Evolutionary conservation across 2,797 vertebrate genomes (phyloP).

Genomic region (Enteromius fasciolatus): DNA sequence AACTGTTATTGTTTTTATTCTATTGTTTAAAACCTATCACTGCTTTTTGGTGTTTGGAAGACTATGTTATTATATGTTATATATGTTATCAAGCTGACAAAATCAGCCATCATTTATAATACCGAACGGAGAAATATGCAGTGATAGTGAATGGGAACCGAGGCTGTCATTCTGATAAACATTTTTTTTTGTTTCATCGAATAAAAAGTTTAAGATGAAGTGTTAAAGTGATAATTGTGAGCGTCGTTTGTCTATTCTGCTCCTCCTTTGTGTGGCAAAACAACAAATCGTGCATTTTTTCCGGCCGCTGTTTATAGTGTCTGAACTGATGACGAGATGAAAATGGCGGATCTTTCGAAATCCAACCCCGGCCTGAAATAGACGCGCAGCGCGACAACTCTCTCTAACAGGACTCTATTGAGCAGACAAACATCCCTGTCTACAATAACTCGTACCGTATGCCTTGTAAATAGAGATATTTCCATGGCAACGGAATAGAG

Average conservation of each 20-base stretch:
- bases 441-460: too few relatives aligned
- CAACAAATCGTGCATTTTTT: background rate
- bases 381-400: constrained; percentile 64
- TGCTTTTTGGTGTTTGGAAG: too few relatives aligned
- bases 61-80: too few relatives aligned
- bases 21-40: background rate
- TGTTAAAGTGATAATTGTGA: too few relatives aligned
- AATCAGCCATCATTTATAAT: background rate
- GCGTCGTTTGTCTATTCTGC: background rate
- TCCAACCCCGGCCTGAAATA: constrained; percentile 89
- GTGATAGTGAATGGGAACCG: background rate
- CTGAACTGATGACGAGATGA: constrained; percentile 90
- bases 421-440: background rate
- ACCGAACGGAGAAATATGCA: background rate
- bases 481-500: constrained; percentile 12
- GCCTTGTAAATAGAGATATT: background rate
- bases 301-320: constrained; percentile 66
- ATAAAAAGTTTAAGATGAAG: background rate
- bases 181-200: too few relatives aligned
- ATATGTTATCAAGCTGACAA: background rate
- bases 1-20: background rate
- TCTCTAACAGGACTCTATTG: constrained; percentile 35
- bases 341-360: constrained; percentile 99
- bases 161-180: background rate
- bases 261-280: constrained; percentile 4